These are phyloP conservation scores for Eubasilissa splendida DNA, from an alignment of 2,888 invertebrate species.

Conservation along the genomic window DNA sequence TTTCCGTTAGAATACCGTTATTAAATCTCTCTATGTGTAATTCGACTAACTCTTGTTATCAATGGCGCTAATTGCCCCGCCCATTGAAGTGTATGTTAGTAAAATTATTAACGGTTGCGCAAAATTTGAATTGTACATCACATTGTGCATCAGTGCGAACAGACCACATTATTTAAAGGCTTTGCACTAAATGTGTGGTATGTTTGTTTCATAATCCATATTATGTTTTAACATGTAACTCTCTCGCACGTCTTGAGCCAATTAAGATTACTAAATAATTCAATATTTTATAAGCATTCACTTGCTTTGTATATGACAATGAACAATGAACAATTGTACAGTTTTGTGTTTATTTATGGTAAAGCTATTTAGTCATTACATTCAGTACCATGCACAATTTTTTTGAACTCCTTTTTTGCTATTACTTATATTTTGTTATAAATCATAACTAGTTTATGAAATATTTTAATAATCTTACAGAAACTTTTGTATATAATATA, in stretches of 20 bases:
- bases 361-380: neutral
- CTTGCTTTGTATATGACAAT: conserved; percentile 54
- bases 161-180: conserved; percentile 54
- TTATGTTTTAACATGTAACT: conserved; percentile 52
- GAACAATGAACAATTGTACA: conserved; percentile 51
- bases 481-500: neutral
- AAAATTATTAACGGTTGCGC: conserved; percentile 25
- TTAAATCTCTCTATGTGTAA: too few species aligned
- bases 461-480: neutral
- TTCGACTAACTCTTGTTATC: too few species aligned
- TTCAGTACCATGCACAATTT: neutral
- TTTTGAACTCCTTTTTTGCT: neutral
- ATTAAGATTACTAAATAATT: conserved; percentile 46
- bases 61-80: neutral
- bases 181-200: conserved; percentile 59
- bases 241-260: conserved; percentile 54
- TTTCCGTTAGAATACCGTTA: too few species aligned
- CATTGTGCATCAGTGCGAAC: conserved; percentile 56
- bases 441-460: neutral
- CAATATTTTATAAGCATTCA: conserved; percentile 48
- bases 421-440: neutral
- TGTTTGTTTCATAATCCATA: conserved; percentile 56
- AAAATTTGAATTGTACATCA: conserved; percentile 43
- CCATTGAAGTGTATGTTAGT: neutral
- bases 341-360: conserved; percentile 51